Percentiles rank a stretch among this genome's conserved stretches.
These are phyloP conservation scores for Cheilosia impressa DNA, from an alignment of 2,888 invertebrate genomes.

Conservation along the genomic window DNA sequence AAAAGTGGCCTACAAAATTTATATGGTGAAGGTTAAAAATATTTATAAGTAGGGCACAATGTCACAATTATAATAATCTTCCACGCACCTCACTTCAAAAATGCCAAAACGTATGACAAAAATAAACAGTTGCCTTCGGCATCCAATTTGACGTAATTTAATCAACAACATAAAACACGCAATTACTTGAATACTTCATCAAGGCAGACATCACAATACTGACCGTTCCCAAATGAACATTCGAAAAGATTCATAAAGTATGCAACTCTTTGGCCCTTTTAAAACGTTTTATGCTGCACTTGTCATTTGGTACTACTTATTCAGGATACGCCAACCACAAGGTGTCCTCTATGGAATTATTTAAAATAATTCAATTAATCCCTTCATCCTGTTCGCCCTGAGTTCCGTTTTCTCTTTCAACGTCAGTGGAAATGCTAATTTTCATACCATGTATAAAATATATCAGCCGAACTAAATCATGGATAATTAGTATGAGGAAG, in stretches of 20 bases:
- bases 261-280: conserved; percentile 3
- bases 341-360: conserved; percentile 28
- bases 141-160: no score
- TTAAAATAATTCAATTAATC: conserved; percentile 53
- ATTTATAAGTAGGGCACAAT: no score
- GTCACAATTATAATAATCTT: no score
- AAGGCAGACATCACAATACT: neutral
- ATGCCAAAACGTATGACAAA: no score
- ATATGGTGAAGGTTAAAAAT: no score
- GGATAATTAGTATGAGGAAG: conserved; percentile 27
- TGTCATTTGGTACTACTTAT: conserved; percentile 5
- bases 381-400: neutral
- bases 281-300: conserved; percentile 42
- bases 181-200: no score
- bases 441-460: conserved; percentile 49
- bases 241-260: neutral
- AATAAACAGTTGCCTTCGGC: no score
- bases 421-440: conserved; percentile 11
- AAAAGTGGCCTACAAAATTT: no score
- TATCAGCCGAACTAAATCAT: neutral
- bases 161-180: no score
- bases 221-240: no score
- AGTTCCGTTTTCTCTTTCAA: neutral
- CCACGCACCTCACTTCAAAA: no score
- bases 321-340: conserved; percentile 16